A percentile compares a stretch with the other conserved stretches of the same genome.
Conservation (phyloP, 2,113 vertebrate species). For the Lagopus leucura region DNA sequence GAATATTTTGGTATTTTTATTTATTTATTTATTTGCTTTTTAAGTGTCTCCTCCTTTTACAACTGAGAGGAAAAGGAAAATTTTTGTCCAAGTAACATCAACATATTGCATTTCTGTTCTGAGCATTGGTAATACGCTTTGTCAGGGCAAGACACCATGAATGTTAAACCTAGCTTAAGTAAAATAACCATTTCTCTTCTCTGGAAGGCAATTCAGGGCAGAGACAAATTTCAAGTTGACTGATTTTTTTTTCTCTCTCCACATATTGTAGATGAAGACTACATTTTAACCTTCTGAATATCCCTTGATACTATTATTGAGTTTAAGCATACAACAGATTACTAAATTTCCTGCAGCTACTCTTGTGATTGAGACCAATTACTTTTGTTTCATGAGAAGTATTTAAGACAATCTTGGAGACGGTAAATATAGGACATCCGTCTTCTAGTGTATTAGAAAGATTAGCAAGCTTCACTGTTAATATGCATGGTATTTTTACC, state of each 20-base stretch:
- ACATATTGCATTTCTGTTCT: not conserved
- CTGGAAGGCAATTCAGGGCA: not conserved
- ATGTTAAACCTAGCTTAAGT: not conserved
- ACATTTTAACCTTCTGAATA: not conserved
- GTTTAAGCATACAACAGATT: not conserved
- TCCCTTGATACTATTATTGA: not conserved
- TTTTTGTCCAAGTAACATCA: not conserved
- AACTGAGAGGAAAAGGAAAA: not conserved
- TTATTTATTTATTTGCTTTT: too few relatives aligned
- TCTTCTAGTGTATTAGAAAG: not conserved
- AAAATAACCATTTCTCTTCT: not conserved
- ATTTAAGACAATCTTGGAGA: not conserved
- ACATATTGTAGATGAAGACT: not conserved
- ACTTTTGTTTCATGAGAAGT: not conserved
- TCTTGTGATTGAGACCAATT: not conserved
- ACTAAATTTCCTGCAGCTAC: not conserved
- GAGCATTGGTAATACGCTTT: not conserved
- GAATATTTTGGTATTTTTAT: too few relatives aligned
- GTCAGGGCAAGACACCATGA: not conserved
- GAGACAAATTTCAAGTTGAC: not conserved
- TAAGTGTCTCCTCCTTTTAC: not conserved
- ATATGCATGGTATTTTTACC: not conserved
- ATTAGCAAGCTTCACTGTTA: not conserved
- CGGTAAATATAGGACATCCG: not conserved
- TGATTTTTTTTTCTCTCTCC: not conserved